Evolutionary conservation across 2,797 vertebrate species (phyloP), one percentile per base, ranked within the genome.

Genomic region (Rhynchotus rufescens): DNA sequence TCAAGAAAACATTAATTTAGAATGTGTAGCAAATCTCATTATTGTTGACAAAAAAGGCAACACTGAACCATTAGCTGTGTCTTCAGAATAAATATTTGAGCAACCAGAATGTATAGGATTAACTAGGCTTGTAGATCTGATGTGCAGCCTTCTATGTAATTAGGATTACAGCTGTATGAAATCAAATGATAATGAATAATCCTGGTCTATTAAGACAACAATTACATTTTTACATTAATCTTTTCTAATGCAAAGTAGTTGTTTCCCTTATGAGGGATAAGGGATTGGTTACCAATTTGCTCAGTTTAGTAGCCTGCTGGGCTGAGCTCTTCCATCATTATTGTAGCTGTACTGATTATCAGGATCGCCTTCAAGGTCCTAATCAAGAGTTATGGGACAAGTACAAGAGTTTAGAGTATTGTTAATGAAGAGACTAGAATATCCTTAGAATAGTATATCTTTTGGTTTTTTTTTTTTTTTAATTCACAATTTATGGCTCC

Each of bases 151-250:
- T 80, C 67, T 81, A 17, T 73, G 14, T 61, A 90, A 82, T 87
- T 80, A 91, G 67, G 54, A 91, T 88, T 92, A 91, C 21, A 90
- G 11, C 34, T 85, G 82, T 88, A 62, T 75, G 47, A 94, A 36
- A 68, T 47, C 71, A 34, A 51, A 21, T 78, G 85, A 54, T 61
- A 79, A 88, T 64, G 45, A 95, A 79, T 81, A 91, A 91, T 84
- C 47, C 61, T 90, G 28, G 19, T 1, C 88, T 92, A 82, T 84
- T 89, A 91, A 86, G 82, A 67, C 45, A 77, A 84, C 22, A 84
- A 64, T 84, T 94, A 56, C 47, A 73, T 85, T 90, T 90, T 88
- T 78, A 72, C 30, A 71, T 68, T 2, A 75, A 45, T 82, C 71
- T 90, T 81, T 81, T 91, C 65, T 94, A 66, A 90, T 67, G 72